Percentiles rank a stretch among this genome's conserved stretches.
Conservation (phyloP, 2,797 vertebrate genomes). For the Argya squamiceps region DNA sequence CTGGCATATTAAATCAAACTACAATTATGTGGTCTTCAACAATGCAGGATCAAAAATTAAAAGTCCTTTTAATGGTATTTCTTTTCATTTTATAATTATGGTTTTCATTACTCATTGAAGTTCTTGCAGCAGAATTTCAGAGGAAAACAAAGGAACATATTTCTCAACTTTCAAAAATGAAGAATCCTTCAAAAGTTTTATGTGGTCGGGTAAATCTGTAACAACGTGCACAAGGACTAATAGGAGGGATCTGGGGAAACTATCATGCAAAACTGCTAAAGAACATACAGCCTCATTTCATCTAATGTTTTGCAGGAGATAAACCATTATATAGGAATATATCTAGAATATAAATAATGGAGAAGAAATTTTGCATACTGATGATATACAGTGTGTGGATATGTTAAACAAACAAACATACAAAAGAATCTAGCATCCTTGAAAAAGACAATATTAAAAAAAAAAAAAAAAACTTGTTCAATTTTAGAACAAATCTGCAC, state of each 20-base stretch:
- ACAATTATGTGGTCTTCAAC: not conserved
- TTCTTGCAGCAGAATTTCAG: not conserved
- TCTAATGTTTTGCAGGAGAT: not conserved
- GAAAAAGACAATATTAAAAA: not conserved
- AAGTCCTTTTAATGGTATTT: rapidly evolving
- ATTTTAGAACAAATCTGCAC: not conserved
- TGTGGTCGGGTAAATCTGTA: not conserved
- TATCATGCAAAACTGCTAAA: not conserved
- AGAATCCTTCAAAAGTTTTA: not conserved
- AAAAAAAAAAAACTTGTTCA: not conserved
- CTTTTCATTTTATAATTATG: not conserved
- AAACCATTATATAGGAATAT: not conserved
- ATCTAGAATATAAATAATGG: not conserved
- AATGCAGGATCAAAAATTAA: not conserved
- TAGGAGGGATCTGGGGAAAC: not conserved
- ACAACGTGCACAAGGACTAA: not conserved
- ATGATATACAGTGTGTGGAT: not conserved
- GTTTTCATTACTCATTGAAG: not conserved
- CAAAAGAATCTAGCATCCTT: not conserved
- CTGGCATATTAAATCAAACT: not conserved
- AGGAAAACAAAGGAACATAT: not conserved
- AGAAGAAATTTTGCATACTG: not conserved
- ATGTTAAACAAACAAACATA: not conserved
- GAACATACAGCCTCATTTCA: not conserved
- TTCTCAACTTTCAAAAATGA: not conserved